Evolutionary conservation across 2,888 invertebrate genomes (phyloP), one percentile per base, ranked within the genome.

Genomic region (Eristalinus sepulchralis): DNA sequence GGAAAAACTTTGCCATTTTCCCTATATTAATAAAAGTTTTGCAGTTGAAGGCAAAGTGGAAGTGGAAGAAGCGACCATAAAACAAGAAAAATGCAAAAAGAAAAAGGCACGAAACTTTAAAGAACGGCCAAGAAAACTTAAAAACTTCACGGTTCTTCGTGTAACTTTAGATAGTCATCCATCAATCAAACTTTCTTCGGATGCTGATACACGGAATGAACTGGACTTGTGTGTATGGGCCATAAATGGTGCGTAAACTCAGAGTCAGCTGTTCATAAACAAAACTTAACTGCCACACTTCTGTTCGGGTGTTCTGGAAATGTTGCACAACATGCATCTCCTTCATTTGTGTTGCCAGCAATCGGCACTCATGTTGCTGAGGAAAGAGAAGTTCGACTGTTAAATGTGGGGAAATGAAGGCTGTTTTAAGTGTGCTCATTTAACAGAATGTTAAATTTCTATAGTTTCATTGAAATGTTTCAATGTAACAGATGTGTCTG

Each of bases 101-200:
- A 57, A 39, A 57, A 36, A 53, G 13, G 4, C 24, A 60, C 27
- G 11, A 31, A 78, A 68, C 78, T 71, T 77, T 47, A 73, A 83
- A 63, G 34, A 71, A 27, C 57, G 20, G 57, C 64, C 57, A 63
- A 64, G 36, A 66, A 75, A 86, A 77, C 63, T 80, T 59, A 39
- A 75, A 78, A 86, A 86, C 78, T 86, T 78, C 70, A 75, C 55
- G 77, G 33, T 82, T 78, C 77, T 57, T 83, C 39, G 72, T 64
- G 78, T 73, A 86, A 83, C 75, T 86, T 86, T 22, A 75, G 78
- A 86, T 70, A 76, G 39, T 70, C 76, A 76, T 82, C 86, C 83
- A 86, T 86, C 86, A 86, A 86, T 83, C 83, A 83, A 78, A 83
- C 71, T 73, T 71, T 67, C 64, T 24, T 55, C 33, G 57, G 62